A percentile compares a stretch with the other conserved stretches of the same genome.
These are phyloP conservation scores for Pygmarrhopalites habei DNA, from an alignment of 1,140 invertebrate genomes.

Conservation along the genomic window DNA sequence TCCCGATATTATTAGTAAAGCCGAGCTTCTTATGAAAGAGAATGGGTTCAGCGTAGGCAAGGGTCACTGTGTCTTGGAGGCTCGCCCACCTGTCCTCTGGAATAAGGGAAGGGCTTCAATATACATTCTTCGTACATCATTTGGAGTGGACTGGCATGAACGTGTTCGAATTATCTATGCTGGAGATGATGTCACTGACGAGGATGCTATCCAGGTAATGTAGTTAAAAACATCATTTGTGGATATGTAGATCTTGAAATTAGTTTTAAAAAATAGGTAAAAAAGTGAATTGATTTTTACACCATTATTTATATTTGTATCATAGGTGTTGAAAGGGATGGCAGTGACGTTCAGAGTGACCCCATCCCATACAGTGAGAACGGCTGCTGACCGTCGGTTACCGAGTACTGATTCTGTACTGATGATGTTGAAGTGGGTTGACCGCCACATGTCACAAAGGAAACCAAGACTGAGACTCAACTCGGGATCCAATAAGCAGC, in stretches of 20 bases:
- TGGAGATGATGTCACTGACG: conserved; percentile 82
- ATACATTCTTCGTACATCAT: conserved; percentile 79
- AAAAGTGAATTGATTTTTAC: too few species aligned
- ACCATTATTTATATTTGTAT: too few species aligned
- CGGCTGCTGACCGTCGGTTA: conserved; percentile 72
- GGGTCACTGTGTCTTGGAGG: conserved; percentile 77
- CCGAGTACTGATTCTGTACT: conserved; percentile 80
- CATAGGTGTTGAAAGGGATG: conserved; percentile 52
- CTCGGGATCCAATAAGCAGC: conserved; percentile 6
- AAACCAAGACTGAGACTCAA: conserved; percentile 20
- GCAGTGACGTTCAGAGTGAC: conserved; percentile 81
- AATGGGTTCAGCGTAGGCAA: conserved; percentile 63
- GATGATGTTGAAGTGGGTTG: conserved; percentile 73
- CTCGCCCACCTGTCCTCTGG: conserved; percentile 80
- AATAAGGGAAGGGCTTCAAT: conserved; percentile 81
- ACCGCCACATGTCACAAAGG: conserved; percentile 25
- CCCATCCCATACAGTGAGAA: conserved; percentile 73
- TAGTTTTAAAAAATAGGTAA: too few species aligned
- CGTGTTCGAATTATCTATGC: conserved; percentile 82
- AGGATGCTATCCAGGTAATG: conserved; percentile 77
- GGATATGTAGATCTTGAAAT: too few species aligned
- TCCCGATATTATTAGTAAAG: conserved; percentile 51
- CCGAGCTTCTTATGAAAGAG: conserved; percentile 59
- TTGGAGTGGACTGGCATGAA: conserved; percentile 85
- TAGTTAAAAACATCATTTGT: conserved; percentile 1